Conservation (phyloP, 2,113 vertebrate species). For the Camelus dromedarius region DNA sequence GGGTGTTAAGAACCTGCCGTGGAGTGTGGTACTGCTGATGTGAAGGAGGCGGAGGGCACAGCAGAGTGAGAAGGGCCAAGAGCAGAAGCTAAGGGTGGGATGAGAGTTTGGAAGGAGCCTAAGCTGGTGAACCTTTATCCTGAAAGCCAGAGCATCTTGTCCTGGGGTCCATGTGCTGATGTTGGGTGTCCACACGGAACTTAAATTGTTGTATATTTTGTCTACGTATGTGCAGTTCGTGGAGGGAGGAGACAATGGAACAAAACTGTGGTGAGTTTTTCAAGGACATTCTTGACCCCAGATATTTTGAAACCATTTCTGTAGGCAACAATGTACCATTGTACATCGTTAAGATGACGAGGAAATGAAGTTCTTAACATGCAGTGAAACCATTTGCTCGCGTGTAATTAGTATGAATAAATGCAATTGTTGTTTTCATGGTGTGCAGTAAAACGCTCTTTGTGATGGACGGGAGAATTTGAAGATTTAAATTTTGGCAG, state of each 20-base stretch:
- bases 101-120: neutral
- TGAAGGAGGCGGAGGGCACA: rapidly evolving
- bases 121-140: neutral
- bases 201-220: neutral
- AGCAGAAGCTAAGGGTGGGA: too few relatives aligned
- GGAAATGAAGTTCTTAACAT: slow-evolving; percentile 2
- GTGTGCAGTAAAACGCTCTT: neutral
- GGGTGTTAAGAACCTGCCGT: neutral
- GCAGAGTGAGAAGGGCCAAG: neutral
- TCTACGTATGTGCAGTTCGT: neutral
- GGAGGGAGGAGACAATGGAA: neutral
- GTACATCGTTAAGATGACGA: neutral
- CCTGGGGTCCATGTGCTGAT: neutral
- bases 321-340: neutral
- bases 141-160: neutral
- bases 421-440: neutral
- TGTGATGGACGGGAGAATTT: slow-evolving; percentile 19
- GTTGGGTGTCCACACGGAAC: too few relatives aligned
- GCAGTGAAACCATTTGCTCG: neutral
- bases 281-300: neutral
- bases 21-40: rapidly evolving
- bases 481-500: slow-evolving; percentile 51
- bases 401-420: slow-evolving; percentile 31
- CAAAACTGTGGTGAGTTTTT: neutral
- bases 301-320: neutral